A percentile compares a stretch with the other conserved stretches of the same genome.
These are phyloP conservation scores for Erythrocercus mccallii DNA, from an alignment of 2,113 vertebrate species.

Conservation along the genomic window DNA sequence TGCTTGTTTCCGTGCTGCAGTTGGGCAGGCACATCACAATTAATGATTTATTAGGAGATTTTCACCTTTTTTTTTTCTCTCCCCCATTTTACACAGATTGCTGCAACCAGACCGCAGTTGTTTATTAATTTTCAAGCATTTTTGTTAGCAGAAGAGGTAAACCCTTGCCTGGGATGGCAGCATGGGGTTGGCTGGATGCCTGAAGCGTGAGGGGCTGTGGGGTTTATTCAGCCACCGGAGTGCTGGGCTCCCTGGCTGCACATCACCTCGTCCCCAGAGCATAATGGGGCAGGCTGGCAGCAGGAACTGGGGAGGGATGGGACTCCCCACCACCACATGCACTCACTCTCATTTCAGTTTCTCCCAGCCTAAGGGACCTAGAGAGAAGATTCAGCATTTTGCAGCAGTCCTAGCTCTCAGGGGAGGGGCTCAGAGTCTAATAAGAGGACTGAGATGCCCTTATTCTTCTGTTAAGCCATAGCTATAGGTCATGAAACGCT, in stretches of 20 bases:
- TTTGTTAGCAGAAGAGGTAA: neutral
- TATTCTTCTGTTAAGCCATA: neutral
- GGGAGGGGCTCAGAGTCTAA: neutral
- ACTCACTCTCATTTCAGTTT: neutral
- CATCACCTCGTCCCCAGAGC: fast-evolving
- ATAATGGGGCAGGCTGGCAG: neutral
- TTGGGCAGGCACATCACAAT: slow-evolving; percentile 55
- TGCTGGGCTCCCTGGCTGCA: neutral
- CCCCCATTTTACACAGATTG: neutral
- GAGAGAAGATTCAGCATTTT: neutral
- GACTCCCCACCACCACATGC: neutral
- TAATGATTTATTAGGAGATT: slow-evolving; percentile 58
- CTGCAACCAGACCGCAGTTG: neutral
- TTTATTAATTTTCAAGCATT: neutral
- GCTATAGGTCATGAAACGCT: neutral
- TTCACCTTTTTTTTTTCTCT: neutral
- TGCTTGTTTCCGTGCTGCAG: slow-evolving; percentile 20
- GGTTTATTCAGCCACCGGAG: neutral
- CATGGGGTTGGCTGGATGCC: neutral
- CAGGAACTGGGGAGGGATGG: neutral
- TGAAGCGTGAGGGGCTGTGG: neutral
- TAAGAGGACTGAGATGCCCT: neutral
- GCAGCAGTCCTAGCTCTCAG: neutral
- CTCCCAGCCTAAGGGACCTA: neutral
- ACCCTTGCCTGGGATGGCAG: neutral